Evolutionary conservation across 2,113 vertebrate species (phyloP).

Genomic region (Promerops cafer): DNA sequence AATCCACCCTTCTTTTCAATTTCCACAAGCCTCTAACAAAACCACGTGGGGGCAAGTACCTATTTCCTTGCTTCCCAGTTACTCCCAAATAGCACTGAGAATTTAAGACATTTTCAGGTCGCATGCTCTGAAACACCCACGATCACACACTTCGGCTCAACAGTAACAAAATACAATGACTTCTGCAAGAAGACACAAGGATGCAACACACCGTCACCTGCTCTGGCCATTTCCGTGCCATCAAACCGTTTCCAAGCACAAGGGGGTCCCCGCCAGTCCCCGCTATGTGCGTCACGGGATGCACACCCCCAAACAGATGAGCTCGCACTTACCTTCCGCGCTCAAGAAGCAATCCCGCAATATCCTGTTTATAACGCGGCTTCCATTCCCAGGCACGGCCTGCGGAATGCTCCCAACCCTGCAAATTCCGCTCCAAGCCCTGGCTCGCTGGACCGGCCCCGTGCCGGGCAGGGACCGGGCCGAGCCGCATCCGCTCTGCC

Average conservation of each 20-base stretch:
- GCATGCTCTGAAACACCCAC: fast-evolving
- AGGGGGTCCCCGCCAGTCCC: fast-evolving
- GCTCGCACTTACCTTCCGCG: not conserved
- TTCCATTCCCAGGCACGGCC: not conserved
- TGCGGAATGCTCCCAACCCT: fast-evolving
- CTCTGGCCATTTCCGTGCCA: fast-evolving
- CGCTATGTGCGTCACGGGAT: fast-evolving
- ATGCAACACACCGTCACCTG: fast-evolving
- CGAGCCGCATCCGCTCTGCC: not conserved
- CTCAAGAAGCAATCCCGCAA: not conserved
- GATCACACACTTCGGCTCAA: not conserved
- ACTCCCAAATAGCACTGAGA: fast-evolving
- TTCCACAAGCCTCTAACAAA: not conserved
- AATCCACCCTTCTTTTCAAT: not conserved
- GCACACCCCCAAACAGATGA: fast-evolving
- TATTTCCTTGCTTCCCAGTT: not conserved
- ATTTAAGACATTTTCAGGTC: not conserved
- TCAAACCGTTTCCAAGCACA: fast-evolving
- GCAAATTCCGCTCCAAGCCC: not conserved
- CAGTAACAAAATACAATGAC: not conserved
- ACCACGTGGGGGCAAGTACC: not conserved
- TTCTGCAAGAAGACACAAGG: not conserved
- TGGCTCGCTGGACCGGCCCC: not conserved
- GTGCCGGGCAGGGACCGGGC: not conserved
- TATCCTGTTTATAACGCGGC: fast-evolving